Evolutionary conservation across 2,113 vertebrate genomes (phyloP).

Genomic region (Indicator indicator): DNA sequence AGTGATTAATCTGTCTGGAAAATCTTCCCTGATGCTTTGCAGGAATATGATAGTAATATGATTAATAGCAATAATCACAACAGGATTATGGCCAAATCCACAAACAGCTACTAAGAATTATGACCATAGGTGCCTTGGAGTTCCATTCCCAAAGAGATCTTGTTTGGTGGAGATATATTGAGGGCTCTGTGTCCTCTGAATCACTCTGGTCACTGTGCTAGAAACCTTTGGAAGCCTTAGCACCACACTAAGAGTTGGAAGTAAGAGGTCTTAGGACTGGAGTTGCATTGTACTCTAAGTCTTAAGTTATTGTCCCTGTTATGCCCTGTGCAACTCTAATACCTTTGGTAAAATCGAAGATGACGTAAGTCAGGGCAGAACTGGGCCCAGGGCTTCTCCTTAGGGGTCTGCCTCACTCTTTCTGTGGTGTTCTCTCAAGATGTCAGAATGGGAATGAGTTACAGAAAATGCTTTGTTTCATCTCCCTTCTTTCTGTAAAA

Average conservation of each 20-base stretch:
- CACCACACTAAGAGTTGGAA: fast-evolving
- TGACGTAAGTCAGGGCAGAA: not conserved
- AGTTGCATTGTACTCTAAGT: not conserved
- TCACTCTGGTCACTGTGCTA: not conserved
- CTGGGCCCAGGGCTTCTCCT: not conserved
- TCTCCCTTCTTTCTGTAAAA: not conserved
- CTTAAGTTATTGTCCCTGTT: not conserved
- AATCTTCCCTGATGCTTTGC: slow-evolving; percentile 43
- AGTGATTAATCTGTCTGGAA: slow-evolving; percentile 60
- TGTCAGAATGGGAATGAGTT: not conserved
- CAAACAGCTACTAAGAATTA: not conserved
- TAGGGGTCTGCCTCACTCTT: not conserved
- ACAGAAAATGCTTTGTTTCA: not conserved
- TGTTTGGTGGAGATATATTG: not conserved
- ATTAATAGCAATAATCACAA: not conserved
- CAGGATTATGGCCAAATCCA: not conserved
- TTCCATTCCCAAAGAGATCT: not conserved
- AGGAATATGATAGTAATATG: slow-evolving; percentile 5
- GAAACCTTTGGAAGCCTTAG: not conserved
- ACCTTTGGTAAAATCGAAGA: not conserved
- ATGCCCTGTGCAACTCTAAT: not conserved
- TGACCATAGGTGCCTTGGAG: not conserved
- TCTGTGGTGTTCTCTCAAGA: not conserved
- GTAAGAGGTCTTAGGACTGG: not conserved
- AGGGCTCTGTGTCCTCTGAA: not conserved